Percentiles rank a stretch among this genome's conserved stretches.
Conservation (phyloP, 2,888 invertebrate genomes). For the Clivina fossor region DNA sequence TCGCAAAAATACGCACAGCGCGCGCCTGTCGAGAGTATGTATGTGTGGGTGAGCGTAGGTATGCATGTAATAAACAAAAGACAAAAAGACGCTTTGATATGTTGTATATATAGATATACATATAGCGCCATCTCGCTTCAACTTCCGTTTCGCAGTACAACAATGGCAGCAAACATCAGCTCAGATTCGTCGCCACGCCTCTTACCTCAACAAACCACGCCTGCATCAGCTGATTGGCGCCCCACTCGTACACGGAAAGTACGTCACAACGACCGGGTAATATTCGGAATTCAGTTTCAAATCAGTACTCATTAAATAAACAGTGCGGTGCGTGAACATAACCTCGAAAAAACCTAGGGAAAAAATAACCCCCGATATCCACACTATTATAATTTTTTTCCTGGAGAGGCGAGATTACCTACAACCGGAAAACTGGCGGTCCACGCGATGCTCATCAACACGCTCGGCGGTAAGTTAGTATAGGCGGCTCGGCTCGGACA, state of each 20-base stretch:
- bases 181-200: conserved; percentile 43
- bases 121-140: too few species aligned
- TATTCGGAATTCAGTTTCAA: conserved; percentile 56
- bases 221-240: conserved; percentile 45
- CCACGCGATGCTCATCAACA: conserved; percentile 51
- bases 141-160: conserved; percentile 28
- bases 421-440: conserved; percentile 24
- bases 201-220: conserved; percentile 44
- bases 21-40: too few species aligned
- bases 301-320: conserved; percentile 58
- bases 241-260: conserved; percentile 47
- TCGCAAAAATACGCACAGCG: conserved; percentile 1
- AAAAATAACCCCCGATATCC: too few species aligned
- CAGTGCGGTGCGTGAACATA: conserved; percentile 52
- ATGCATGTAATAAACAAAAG: too few species aligned
- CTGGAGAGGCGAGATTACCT: conserved; percentile 32
- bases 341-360: too few species aligned
- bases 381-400: too few species aligned
- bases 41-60: too few species aligned
- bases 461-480: conserved; percentile 55
- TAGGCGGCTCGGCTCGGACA: conserved; percentile 26
- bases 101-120: not conserved
- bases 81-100: not conserved
- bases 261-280: conserved; percentile 49
- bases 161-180: conserved; percentile 42